Conservation (phyloP, 2,113 vertebrate species). For the Rhabdomys dilectus region DNA sequence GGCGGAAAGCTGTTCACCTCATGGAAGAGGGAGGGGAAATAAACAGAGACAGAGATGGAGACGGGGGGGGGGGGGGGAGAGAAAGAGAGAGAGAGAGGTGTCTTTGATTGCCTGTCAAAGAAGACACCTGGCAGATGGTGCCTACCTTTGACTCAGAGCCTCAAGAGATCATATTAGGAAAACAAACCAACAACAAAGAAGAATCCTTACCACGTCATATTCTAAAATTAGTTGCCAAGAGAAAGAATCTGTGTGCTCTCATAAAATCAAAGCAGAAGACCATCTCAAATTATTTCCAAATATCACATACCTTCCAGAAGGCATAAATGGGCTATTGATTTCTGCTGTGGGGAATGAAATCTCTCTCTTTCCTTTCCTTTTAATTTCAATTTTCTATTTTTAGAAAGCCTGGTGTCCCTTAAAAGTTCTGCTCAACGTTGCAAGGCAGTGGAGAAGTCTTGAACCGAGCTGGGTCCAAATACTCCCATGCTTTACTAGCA, state of each 20-base stretch:
- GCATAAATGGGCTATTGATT: not conserved
- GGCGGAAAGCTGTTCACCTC: not conserved
- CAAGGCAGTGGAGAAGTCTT: not conserved
- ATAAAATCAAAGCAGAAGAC: not conserved
- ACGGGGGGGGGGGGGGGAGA: no score
- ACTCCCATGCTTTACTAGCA: not conserved
- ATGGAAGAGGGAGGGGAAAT: no score
- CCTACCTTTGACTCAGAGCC: not conserved
- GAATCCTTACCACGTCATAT: not conserved
- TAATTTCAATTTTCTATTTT: constrained; percentile 19
- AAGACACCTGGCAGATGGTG: not conserved
- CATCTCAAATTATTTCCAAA: not conserved
- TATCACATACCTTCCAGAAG: not conserved
- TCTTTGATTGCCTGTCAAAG: not conserved
- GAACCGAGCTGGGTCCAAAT: not conserved
- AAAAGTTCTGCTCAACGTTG: not conserved
- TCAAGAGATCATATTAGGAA: not conserved
- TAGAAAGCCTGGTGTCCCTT: not conserved
- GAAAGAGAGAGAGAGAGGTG: fast-evolving
- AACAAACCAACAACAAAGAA: not conserved
- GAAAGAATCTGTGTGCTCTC: not conserved
- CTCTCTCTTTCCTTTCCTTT: not conserved
- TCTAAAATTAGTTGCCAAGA: not conserved
- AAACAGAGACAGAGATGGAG: not conserved
- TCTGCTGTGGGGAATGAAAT: not conserved